A percentile compares a stretch with the other conserved stretches of the same genome.
phyloP scores from a whole-genome alignment of 2,113 vertebrate genomes.

The Plecturocebus donacophilus region DNA sequence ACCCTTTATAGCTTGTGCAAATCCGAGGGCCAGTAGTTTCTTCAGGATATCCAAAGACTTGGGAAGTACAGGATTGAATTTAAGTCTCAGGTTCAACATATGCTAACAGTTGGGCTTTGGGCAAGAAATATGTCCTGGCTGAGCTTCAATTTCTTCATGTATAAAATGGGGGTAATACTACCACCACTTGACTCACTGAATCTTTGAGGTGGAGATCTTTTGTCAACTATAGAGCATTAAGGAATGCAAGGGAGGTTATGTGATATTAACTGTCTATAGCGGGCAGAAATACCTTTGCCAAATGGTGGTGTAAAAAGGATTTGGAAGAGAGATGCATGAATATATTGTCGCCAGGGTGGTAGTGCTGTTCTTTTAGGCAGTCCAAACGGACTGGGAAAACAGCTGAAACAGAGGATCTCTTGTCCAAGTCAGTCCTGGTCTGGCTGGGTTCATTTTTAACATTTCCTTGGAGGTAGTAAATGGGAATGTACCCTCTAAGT shows the following conservation, averaged over 20 bases:
- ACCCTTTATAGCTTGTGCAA: not conserved
- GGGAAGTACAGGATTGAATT: not conserved
- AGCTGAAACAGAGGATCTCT: not conserved
- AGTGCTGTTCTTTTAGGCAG: not conserved
- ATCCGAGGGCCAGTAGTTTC: not conserved
- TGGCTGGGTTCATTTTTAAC: not conserved
- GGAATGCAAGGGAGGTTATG: not conserved
- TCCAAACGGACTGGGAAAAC: not conserved
- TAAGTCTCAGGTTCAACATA: not conserved
- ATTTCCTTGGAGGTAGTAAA: not conserved
- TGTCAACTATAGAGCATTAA: not conserved
- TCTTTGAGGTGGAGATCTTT: not conserved
- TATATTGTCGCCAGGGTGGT: not conserved
- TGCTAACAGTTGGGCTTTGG: not conserved
- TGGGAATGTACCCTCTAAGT: slow-evolving; percentile 2
- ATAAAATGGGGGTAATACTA: not conserved
- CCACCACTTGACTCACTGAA: not conserved
- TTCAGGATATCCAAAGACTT: not conserved
- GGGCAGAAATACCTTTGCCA: not conserved
- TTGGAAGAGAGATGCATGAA: not conserved
- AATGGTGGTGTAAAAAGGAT: not conserved
- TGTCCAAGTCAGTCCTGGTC: not conserved
- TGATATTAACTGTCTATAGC: not conserved
- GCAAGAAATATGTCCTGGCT: not conserved
- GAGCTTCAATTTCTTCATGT: not conserved